A percentile compares a stretch with the other conserved stretches of the same genome.
phyloP scores from a whole-genome alignment of 2,113 vertebrate species.

The Nibea albiflora region DNA sequence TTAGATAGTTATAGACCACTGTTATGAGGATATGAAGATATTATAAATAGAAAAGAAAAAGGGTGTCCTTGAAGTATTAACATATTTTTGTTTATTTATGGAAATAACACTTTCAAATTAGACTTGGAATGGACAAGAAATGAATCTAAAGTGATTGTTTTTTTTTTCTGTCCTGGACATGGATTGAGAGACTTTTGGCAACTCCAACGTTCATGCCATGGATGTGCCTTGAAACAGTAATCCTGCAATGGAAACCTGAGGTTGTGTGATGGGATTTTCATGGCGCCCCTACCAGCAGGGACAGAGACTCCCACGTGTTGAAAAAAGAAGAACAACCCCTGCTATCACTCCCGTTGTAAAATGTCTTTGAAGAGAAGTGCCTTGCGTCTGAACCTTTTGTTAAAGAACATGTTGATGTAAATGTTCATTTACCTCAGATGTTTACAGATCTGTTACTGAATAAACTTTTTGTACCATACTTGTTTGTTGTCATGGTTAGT shows the following conservation, averaged over 20 bases:
- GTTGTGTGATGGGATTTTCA: constrained; percentile 50
- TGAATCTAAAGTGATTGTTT: constrained; percentile 30
- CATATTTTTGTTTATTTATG: constrained; percentile 72
- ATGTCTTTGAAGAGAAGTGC: constrained; percentile 84
- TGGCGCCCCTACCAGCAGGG: constrained; percentile 35
- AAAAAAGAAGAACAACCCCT: constrained; percentile 30
- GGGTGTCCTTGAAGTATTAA: constrained; percentile 73
- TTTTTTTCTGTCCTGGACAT: constrained; percentile 66
- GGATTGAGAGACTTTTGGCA: constrained; percentile 52
- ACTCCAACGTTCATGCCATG: constrained; percentile 34
- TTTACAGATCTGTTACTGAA: constrained; percentile 90
- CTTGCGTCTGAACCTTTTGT: constrained; percentile 85
- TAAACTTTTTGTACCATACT: constrained; percentile 90
- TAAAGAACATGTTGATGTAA: constrained; percentile 89
- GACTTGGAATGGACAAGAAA: constrained; percentile 44
- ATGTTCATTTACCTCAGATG: constrained; percentile 91
- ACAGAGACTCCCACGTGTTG: constrained; percentile 24
- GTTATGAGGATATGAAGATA: constrained; percentile 75
- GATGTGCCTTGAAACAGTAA: constrained; percentile 56
- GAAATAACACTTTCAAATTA: constrained; percentile 51
- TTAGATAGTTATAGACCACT: constrained; percentile 73
- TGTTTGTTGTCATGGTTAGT: constrained; percentile 5
- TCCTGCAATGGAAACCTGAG: constrained; percentile 25
- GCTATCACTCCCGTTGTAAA: constrained; percentile 58
- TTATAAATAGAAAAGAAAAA: constrained; percentile 69